Base-by-base conservation (phyloP, 2,888 invertebrate species). In the Leucoma salicis region DNA sequence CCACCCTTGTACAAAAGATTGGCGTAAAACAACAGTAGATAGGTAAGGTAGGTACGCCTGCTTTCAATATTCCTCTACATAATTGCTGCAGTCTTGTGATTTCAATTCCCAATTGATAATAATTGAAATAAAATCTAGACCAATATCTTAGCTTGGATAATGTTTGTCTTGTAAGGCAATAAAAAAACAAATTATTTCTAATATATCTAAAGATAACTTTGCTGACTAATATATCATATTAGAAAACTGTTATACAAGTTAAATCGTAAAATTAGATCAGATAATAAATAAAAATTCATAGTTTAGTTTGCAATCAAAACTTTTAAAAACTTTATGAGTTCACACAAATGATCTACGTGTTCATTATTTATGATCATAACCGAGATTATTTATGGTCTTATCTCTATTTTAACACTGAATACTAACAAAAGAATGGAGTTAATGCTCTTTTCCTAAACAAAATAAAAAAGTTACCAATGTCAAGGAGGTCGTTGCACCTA, bases 401-500 rank as follows among this genome's bases (percentile, higher is more conserved):
- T 16, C 34, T 14, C 29, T 12, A 18, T 35, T 14, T 28, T 24
- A 25, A 18, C 11, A 16, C 34, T 31, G 31, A 27, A 25, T 18
- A 10, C 16, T 42, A 42, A 43, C 38, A 39, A 43, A 39, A 31
- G 34, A 43, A 39, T 46, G 34, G 33, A 39, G 35, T 35, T 31
- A 18, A 36, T 14, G 24, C 11, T 32, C 13, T 16, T 27, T 38
- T 39, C 39, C 32, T 18, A 42, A 42, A 35, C 31, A 43, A 33
- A 36, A 33, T 33, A 39, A 16, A 37, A 31, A 42, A 32, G 27
- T 39, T 4, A 35, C 27, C 18, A 12, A 41, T 42, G 31, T 42
- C 40, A 39, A 31, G 39, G 42, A 47, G 70, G 63, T 70, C 70
- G 44, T 57, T 65, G 67, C 53, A 61, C 71, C 43, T 27, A 10